Base-by-base conservation (phyloP, 2,888 invertebrate genomes). In the Bimastos eiseni region DNA sequence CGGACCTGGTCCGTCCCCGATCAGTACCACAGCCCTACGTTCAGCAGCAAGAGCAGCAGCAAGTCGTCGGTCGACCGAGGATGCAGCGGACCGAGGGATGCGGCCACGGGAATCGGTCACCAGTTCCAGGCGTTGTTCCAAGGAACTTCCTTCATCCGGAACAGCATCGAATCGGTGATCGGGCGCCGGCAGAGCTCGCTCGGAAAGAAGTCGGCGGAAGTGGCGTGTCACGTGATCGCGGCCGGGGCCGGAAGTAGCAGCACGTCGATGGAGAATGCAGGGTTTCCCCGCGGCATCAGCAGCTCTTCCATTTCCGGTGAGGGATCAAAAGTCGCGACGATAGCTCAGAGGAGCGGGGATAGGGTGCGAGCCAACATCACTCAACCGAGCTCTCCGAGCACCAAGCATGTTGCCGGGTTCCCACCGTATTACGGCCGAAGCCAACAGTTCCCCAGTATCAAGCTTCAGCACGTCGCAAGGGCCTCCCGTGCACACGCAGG, bases 11-110 rank as follows among this genome's bases (percentile, higher is more conserved):
- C 88, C 88, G 37, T 37, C 24, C 38, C 88, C 1, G 37, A 88
- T 34, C 37, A 38, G 88, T 36, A 88, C 37, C 88, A 70, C 70
- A 70, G 70, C n/a, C 70, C 70, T 2, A 30, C 70, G 70, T 70
- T 70, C 70, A 70, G 70, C 70, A 70, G 70, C 70, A 70, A 70
- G n/a, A 70, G 70, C 70, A 70, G 70, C 70, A 70, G 70, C 70
- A 70, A 70, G 70, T 70, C 70, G 17, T 70, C 70, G 30, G 70
- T 70, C n/a, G 70, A 70, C 70, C 13, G 11, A 8, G 70, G 70
- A 70, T 70, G 70, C 70, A 13, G 70, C 70, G n/a, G 70, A 30
- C 30, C 70, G n/a, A 70, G n/a, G n/a, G 70, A 70, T 5, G n/a
- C 70, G n/a, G 70, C 70, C 30, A 1, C 70, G 17, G 70, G 70